Conservation (phyloP, 2,113 vertebrate species). For the Dicentrarchus labrax region DNA sequence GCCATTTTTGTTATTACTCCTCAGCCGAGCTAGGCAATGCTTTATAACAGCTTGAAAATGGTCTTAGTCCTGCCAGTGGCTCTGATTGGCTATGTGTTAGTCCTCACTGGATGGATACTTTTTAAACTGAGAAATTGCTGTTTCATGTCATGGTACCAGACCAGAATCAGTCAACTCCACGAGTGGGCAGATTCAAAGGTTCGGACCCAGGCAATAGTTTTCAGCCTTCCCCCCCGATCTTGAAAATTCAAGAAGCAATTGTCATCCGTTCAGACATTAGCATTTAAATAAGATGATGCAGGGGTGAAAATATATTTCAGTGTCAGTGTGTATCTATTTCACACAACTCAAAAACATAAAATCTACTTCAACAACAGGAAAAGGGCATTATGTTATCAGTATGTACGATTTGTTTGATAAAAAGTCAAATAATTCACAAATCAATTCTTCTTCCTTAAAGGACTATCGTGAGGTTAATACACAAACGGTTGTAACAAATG, state of each 20-base stretch:
- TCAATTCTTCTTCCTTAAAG: not conserved
- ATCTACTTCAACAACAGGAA: not conserved
- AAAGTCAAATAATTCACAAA: not conserved
- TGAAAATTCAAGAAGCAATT: not conserved
- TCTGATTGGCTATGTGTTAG: too few relatives aligned
- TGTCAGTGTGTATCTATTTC: not conserved
- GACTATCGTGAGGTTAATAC: not conserved
- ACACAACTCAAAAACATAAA: not conserved
- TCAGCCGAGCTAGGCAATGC: too few relatives aligned
- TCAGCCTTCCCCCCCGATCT: not conserved
- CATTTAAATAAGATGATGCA: not conserved
- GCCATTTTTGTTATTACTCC: too few relatives aligned
- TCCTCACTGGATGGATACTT: too few relatives aligned
- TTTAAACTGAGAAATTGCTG: too few relatives aligned
- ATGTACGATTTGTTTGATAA: not conserved
- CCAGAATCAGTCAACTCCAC: too few relatives aligned
- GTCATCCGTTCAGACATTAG: not conserved
- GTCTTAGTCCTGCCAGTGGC: too few relatives aligned
- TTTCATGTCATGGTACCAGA: too few relatives aligned
- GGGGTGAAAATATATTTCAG: not conserved
- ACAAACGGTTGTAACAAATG: conserved; percentile 46
- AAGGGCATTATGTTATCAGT: not conserved
- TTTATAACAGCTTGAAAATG: too few relatives aligned
- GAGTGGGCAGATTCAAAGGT: too few relatives aligned
- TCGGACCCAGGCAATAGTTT: not conserved